These are phyloP conservation scores for Pristionchus maxplancki DNA, from an alignment of 2,888 invertebrate genomes.

Conservation along the genomic window DNA sequence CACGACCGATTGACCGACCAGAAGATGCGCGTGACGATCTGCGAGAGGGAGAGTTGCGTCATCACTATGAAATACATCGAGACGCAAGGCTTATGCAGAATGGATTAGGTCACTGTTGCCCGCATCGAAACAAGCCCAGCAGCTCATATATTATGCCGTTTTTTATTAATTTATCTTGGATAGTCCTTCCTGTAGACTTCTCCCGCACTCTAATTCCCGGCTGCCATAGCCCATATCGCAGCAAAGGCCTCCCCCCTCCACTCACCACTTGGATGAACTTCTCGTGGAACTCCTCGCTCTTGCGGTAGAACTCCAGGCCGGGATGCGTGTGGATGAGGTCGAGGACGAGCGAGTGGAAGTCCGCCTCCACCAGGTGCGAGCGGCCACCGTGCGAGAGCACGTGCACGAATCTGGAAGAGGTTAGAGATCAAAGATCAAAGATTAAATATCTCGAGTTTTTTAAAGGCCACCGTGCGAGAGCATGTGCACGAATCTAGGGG, in stretches of 20 bases:
- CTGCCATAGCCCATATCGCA: no score
- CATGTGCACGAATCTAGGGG: slow-evolving; percentile 80
- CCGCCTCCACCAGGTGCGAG: slow-evolving; percentile 85
- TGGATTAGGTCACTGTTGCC: no score
- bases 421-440: neutral
- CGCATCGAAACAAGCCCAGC: no score
- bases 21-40: slow-evolving; percentile 97
- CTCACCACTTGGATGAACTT: slow-evolving; percentile 95
- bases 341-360: slow-evolving; percentile 89
- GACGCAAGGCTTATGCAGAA: neutral
- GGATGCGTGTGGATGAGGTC: slow-evolving; percentile 90
- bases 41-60: no score
- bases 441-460: neutral
- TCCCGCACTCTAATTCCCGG: no score
- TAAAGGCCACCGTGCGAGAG: slow-evolving; percentile 70
- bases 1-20: slow-evolving; percentile 97
- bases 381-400: slow-evolving; percentile 74
- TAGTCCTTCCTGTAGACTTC: no score
- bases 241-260: no score
- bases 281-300: slow-evolving; percentile 98
- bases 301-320: slow-evolving; percentile 95
- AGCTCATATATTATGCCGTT: no score
- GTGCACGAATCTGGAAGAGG: slow-evolving; percentile 80
- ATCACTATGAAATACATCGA: neutral
- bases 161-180: no score